Evolutionary conservation across 2,797 vertebrate genomes (phyloP).

Genomic region (Enteromius mattozi): DNA sequence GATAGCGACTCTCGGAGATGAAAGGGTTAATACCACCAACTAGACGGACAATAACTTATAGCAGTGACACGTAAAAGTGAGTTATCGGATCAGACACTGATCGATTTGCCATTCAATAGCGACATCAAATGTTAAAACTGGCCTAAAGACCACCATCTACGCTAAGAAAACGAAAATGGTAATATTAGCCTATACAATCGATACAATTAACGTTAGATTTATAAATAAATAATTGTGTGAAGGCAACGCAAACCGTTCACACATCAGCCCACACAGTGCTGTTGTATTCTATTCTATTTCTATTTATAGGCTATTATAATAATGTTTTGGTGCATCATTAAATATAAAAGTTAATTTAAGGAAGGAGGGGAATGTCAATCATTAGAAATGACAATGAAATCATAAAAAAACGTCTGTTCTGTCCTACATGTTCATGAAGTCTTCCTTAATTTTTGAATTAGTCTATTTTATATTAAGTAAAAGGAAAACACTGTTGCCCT

Average conservation of each 20-base stretch:
- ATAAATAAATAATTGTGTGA: slow-evolving; percentile 7
- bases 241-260: background rate
- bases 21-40: slow-evolving; percentile 20
- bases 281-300: background rate
- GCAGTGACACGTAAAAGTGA: background rate
- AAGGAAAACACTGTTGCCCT: background rate
- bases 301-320: background rate
- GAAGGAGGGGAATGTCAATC: background rate
- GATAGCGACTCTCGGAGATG: background rate
- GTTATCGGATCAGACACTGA: slow-evolving; percentile 5
- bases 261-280: background rate
- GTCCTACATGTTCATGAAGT: background rate
- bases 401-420: background rate
- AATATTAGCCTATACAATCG: background rate
- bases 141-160: background rate
- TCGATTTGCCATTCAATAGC: background rate
- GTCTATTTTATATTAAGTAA: background rate
- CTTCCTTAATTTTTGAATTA: background rate
- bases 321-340: background rate
- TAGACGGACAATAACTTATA: background rate
- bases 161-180: background rate
- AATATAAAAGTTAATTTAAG: background rate
- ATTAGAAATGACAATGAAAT: background rate
- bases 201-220: background rate
- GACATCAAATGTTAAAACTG: background rate